Percentiles rank a stretch among this genome's conserved stretches.
Conservation (phyloP, 2,888 invertebrate genomes). For the Ctenicera cuprea region DNA sequence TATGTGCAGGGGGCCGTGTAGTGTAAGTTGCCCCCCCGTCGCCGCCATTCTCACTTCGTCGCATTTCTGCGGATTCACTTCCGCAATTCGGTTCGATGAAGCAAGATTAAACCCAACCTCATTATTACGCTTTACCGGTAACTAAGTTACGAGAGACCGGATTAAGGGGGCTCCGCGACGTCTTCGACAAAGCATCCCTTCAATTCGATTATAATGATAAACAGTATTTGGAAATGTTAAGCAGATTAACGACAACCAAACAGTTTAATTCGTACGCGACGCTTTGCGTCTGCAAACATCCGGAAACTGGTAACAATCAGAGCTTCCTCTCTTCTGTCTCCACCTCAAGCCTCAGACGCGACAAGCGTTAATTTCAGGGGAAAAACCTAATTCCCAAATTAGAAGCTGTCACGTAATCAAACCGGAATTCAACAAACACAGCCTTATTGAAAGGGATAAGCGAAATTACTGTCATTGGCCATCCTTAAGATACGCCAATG, state of each 20-base stretch:
- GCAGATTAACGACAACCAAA: conserved; percentile 38
- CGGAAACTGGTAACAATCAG: not conserved
- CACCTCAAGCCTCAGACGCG: too few species aligned
- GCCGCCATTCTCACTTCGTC: conserved; percentile 23
- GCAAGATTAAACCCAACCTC: conserved; percentile 47
- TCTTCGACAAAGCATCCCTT: conserved; percentile 41
- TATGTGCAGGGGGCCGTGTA: conserved; percentile 18
- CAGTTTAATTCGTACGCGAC: conserved; percentile 23
- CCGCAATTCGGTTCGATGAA: conserved; percentile 44
- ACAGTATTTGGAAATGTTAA: conserved; percentile 39
- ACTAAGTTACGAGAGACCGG: conserved; percentile 43
- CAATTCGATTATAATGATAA: conserved; percentile 47
- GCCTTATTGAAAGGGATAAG: too few species aligned
- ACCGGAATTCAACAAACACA: too few species aligned
- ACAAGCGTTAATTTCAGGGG: too few species aligned
- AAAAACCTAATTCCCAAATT: too few species aligned
- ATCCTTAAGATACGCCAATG: too few species aligned
- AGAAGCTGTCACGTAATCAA: too few species aligned
- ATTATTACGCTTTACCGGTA: conserved; percentile 49
- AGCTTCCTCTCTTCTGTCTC: too few species aligned
- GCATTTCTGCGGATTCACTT: conserved; percentile 40
- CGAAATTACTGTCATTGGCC: too few species aligned
- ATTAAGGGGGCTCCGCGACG: conserved; percentile 41
- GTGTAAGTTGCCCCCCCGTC: conserved; percentile 3
- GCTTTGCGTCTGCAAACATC: not conserved